Conservation (phyloP, 2,888 invertebrate genomes). For the Megaustenia siamemsis region DNA sequence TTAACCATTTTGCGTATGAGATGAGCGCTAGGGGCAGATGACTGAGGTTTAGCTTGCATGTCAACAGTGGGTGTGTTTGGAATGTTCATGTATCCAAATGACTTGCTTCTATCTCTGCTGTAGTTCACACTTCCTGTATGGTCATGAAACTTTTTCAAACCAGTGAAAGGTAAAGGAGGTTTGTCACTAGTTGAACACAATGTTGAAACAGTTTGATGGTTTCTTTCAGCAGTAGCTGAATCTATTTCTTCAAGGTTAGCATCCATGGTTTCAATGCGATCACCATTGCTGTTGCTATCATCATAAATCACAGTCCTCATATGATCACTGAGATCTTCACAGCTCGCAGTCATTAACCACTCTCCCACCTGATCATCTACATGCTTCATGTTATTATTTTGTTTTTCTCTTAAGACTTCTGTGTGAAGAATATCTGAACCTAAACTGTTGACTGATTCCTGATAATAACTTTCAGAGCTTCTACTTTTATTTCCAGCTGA, state of each 20-base stretch:
- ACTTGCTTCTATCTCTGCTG: slow-evolving; percentile 56
- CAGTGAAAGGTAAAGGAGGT: slow-evolving; percentile 68
- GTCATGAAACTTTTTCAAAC: slow-evolving; percentile 68
- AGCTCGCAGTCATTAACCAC: slow-evolving; percentile 67
- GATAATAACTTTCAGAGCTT: slow-evolving; percentile 1
- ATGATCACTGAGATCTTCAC: slow-evolving; percentile 71
- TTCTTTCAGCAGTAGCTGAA: background rate
- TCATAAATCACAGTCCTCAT: slow-evolving; percentile 63
- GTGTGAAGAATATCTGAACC: background rate
- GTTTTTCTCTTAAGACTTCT: background rate
- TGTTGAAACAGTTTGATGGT: slow-evolving; percentile 34
- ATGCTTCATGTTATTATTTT: background rate
- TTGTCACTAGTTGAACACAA: slow-evolving; percentile 52
- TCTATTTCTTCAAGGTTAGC: slow-evolving; percentile 18
- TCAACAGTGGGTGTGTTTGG: background rate
- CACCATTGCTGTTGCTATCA: slow-evolving; percentile 35
- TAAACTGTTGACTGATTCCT: background rate
- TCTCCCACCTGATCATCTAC: slow-evolving; percentile 40
- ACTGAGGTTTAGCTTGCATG: slow-evolving; percentile 19
- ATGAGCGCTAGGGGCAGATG: slow-evolving; percentile 51
- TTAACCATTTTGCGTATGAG: slow-evolving; percentile 58
- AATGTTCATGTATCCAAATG: slow-evolving; percentile 59
- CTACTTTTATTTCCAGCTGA: slow-evolving; percentile 1
- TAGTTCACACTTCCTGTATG: slow-evolving; percentile 59
- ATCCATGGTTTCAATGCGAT: slow-evolving; percentile 52